Percentiles rank a stretch among this genome's conserved stretches.
These are phyloP conservation scores for Glandiceps talaboti DNA, from an alignment of 53 echinoderm and acorn worm species.

Conservation along the genomic window DNA sequence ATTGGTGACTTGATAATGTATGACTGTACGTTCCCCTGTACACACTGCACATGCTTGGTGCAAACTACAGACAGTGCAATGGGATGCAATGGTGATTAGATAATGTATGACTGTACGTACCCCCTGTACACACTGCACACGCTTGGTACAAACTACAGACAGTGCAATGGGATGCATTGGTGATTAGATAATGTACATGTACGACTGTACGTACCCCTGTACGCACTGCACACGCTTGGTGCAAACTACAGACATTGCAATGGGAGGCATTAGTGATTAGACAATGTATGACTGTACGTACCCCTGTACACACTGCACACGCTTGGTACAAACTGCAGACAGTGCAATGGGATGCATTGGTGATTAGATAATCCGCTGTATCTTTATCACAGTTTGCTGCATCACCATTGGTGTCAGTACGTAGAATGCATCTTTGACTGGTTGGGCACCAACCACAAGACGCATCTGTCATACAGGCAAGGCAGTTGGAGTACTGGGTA, in stretches of 20 bases:
- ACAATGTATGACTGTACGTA: too few relatives aligned
- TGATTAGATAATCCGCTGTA: constrained; percentile 32
- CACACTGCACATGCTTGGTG: constrained; percentile 58
- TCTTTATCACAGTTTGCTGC: constrained; percentile 31
- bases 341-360: constrained; percentile 37
- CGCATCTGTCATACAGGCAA: constrained; percentile 60
- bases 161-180: too few relatives aligned
- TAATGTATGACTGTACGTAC: too few relatives aligned
- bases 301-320: constrained; percentile 58
- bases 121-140: too few relatives aligned
- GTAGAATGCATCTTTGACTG: constrained; percentile 48
- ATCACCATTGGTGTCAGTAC: constrained; percentile 30
- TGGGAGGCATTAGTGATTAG: too few relatives aligned
- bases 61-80: constrained; percentile 45
- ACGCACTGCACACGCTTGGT: too few relatives aligned
- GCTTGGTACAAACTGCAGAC: constrained; percentile 47
- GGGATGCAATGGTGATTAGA: too few relatives aligned
- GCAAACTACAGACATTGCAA: too few relatives aligned
- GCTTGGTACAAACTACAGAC: too few relatives aligned
- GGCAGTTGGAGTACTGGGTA: constrained; percentile 41
- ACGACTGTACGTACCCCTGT: too few relatives aligned
- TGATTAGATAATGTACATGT: too few relatives aligned
- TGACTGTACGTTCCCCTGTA: constrained; percentile 66
- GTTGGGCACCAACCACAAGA: constrained; percentile 84
- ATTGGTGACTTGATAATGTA: too few relatives aligned